A percentile compares a stretch with the other conserved stretches of the same genome.
Conservation (phyloP, 2,888 invertebrate species). For the Ochropacha duplaris region DNA sequence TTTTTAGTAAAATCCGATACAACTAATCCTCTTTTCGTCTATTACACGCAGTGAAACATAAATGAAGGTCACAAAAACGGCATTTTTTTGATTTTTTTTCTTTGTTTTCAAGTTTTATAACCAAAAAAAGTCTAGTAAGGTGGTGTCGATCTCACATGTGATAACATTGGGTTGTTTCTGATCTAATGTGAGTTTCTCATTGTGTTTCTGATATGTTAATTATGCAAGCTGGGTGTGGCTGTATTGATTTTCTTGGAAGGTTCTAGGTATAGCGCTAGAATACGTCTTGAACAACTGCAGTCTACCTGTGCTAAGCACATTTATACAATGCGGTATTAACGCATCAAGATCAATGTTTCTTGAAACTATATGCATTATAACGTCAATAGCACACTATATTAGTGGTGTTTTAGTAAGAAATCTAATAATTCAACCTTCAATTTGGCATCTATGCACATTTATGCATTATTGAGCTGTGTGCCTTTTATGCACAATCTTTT, state of each 20-base stretch:
- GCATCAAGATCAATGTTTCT: slow-evolving; percentile 41
- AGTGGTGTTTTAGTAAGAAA: not conserved
- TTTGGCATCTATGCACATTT: not conserved
- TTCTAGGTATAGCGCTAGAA: slow-evolving; percentile 77
- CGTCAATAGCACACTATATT: not conserved
- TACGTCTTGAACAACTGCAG: slow-evolving; percentile 73
- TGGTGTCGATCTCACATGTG: slow-evolving; percentile 74
- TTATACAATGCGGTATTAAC: slow-evolving; percentile 58
- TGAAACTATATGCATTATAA: slow-evolving; percentile 14
- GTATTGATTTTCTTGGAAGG: slow-evolving; percentile 82
- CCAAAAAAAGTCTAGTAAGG: slow-evolving; percentile 77
- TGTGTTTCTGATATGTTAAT: slow-evolving; percentile 59
- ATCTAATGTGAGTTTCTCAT: slow-evolving; percentile 43
- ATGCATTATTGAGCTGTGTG: not conserved
- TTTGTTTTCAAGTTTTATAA: slow-evolving; percentile 79
- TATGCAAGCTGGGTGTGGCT: slow-evolving; percentile 82
- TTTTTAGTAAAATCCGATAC: slow-evolving; percentile 32
- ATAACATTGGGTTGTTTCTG: slow-evolving; percentile 60
- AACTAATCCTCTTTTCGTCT: slow-evolving; percentile 22
- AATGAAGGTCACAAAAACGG: slow-evolving; percentile 36
- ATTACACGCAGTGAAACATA: slow-evolving; percentile 14
- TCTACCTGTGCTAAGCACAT: slow-evolving; percentile 56
- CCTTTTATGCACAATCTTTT: slow-evolving; percentile 27
- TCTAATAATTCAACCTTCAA: not conserved
- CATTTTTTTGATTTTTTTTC: slow-evolving; percentile 68